Conservation (phyloP, 2,113 vertebrate genomes). For the Reinhardtius hippoglossoides region DNA sequence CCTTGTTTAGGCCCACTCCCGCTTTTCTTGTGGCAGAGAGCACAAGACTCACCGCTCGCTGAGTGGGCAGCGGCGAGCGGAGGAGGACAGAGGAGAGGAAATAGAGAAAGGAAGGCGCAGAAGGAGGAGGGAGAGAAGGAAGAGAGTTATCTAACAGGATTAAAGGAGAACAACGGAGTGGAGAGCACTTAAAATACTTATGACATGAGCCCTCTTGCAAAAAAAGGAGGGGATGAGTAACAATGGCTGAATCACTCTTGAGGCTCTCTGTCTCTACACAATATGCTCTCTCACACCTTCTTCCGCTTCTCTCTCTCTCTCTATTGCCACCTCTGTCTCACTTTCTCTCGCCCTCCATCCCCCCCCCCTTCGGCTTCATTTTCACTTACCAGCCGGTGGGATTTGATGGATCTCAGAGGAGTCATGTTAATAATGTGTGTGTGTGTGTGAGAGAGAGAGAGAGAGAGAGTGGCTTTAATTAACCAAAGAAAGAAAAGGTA, state of each 20-base stretch:
- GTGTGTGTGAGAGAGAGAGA: slow-evolving; percentile 10
- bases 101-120: slow-evolving; percentile 61
- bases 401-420: slow-evolving; percentile 54
- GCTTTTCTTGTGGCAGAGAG: slow-evolving; percentile 60
- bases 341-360: slow-evolving; percentile 32
- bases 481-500: slow-evolving; percentile 48
- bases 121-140: slow-evolving; percentile 58
- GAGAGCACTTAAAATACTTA: slow-evolving; percentile 79
- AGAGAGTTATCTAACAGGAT: slow-evolving; percentile 81
- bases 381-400: slow-evolving; percentile 39
- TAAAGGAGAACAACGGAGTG: slow-evolving; percentile 80
- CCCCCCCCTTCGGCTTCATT: slow-evolving; percentile 28
- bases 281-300: slow-evolving; percentile 37
- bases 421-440: slow-evolving; percentile 51
- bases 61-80: slow-evolving; percentile 75
- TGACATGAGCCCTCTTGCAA: slow-evolving; percentile 72
- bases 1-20: slow-evolving; percentile 63
- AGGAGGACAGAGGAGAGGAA: slow-evolving; percentile 66
- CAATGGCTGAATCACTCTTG: slow-evolving; percentile 71
- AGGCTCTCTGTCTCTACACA: slow-evolving; percentile 49
- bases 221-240: slow-evolving; percentile 71
- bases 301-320: not conserved
- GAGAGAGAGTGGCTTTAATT: slow-evolving; percentile 60
- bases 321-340: slow-evolving; percentile 28
- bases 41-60: slow-evolving; percentile 70